Percentiles rank a stretch among this genome's conserved stretches.
Evolutionary conservation across 2,888 invertebrate species (phyloP).

Genomic region (Ischnura elegans): DNA sequence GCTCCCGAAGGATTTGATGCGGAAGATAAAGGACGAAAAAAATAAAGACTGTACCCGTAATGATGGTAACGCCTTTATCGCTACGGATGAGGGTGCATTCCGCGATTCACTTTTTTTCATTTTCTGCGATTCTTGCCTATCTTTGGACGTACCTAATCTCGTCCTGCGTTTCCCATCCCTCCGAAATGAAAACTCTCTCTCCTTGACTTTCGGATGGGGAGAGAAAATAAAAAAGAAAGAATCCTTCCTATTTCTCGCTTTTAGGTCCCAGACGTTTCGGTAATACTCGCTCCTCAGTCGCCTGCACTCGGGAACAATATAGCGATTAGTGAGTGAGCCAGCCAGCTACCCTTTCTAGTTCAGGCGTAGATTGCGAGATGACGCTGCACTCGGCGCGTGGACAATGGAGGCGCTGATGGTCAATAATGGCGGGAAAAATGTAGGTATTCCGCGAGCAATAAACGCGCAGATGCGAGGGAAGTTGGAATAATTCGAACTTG

Average conservation of each 20-base stretch:
- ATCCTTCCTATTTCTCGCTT: not conserved
- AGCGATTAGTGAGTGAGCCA: not conserved
- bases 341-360: not conserved
- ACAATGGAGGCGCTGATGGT: no score
- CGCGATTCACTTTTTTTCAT: not conserved
- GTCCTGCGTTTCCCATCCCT: not conserved
- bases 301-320: not conserved
- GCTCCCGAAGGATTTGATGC: not conserved
- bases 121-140: not conserved
- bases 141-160: not conserved
- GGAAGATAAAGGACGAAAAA: not conserved
- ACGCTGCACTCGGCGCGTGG: conserved; percentile 27
- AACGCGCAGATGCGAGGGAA: not conserved
- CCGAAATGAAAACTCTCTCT: not conserved
- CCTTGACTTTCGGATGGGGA: not conserved
- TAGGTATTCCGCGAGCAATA: not conserved
- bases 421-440: not conserved
- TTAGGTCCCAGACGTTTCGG: not conserved
- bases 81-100: not conserved
- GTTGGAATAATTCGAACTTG: not conserved
- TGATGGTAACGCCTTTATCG: not conserved
- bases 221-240: not conserved
- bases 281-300: not conserved
- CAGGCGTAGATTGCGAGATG: not conserved
- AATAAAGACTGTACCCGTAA: no score